These are phyloP conservation scores for Caenorhabditis parvicauda DNA, from an alignment of 2,888 invertebrate genomes.

Conservation along the genomic window DNA sequence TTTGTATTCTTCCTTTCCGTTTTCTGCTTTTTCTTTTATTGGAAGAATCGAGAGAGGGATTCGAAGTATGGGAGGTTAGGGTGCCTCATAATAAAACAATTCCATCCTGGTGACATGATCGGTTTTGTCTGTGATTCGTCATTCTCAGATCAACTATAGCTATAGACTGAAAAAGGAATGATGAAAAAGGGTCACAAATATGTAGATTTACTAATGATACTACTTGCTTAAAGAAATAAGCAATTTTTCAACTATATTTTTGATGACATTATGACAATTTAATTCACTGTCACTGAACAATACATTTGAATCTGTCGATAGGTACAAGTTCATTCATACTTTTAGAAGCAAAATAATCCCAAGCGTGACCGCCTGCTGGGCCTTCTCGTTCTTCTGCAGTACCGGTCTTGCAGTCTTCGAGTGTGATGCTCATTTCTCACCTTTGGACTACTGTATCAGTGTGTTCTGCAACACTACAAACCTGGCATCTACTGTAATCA, in stretches of 20 bases:
- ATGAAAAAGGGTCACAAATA: too few relatives aligned
- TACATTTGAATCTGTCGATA: too few relatives aligned
- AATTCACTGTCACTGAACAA: too few relatives aligned
- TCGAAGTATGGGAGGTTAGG: conserved; percentile 13
- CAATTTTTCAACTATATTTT: too few relatives aligned
- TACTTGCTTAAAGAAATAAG: too few relatives aligned
- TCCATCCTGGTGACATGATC: too few relatives aligned
- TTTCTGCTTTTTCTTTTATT: conserved; percentile 29
- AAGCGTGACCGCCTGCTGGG: conserved; percentile 14
- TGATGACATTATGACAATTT: too few relatives aligned
- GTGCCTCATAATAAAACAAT: background rate
- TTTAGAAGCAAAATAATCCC: conserved; percentile 13
- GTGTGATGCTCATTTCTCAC: conserved; percentile 20
- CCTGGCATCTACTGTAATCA: conserved; percentile 18
- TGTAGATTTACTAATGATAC: too few relatives aligned
- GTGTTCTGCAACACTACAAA: conserved; percentile 21
- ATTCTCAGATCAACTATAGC: too few relatives aligned
- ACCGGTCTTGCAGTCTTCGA: conserved; percentile 22
- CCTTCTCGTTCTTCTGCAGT: conserved; percentile 15
- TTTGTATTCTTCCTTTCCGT: conserved; percentile 24
- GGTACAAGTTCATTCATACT: too few relatives aligned
- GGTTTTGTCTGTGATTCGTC: too few relatives aligned
- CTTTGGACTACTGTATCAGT: conserved; percentile 13
- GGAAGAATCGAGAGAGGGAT: conserved; percentile 18
- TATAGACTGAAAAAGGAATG: too few relatives aligned